These are phyloP conservation scores for Halcyon leucocephala DNA, from an alignment of 2,797 vertebrate species.

Conservation along the genomic window DNA sequence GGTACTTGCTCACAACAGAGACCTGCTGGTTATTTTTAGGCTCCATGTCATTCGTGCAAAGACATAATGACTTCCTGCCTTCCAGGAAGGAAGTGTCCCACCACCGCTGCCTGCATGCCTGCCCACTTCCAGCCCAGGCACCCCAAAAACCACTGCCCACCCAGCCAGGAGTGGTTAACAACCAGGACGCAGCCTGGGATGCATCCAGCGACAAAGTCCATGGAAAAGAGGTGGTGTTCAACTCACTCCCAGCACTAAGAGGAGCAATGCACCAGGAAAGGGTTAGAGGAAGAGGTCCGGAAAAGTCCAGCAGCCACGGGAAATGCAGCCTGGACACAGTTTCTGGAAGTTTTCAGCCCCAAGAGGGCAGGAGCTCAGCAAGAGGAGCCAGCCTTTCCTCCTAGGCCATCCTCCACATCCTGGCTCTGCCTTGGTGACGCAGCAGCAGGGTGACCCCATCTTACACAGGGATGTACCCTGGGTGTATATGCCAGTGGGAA, in stretches of 20 bases:
- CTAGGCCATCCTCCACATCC: rapidly evolving
- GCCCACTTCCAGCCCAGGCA: background rate
- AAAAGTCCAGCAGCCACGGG: constrained; percentile 45
- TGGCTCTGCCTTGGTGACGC: rapidly evolving
- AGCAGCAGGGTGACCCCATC: background rate
- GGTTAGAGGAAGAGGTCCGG: constrained; percentile 3
- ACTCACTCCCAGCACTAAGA: rapidly evolving
- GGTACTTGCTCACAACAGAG: background rate
- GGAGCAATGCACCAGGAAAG: background rate
- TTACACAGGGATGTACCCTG: rapidly evolving
- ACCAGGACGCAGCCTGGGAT: background rate
- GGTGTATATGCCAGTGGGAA: background rate
- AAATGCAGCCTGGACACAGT: background rate
- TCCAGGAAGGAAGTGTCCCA: constrained; percentile 68
- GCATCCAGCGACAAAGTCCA: background rate
- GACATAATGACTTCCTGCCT: constrained; percentile 62
- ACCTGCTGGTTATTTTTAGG: constrained; percentile 60
- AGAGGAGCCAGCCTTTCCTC: background rate
- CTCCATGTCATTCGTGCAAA: constrained; percentile 4
- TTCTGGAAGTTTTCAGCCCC: constrained; percentile 16
- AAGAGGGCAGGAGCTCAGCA: background rate
- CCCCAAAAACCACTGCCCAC: background rate
- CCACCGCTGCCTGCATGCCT: background rate
- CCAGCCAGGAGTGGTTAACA: background rate
- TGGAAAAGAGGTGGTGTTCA: background rate